A percentile compares a stretch with the other conserved stretches of the same genome.
Conservation (phyloP, 2,113 vertebrate genomes). For the Tenrec ecaudatus region DNA sequence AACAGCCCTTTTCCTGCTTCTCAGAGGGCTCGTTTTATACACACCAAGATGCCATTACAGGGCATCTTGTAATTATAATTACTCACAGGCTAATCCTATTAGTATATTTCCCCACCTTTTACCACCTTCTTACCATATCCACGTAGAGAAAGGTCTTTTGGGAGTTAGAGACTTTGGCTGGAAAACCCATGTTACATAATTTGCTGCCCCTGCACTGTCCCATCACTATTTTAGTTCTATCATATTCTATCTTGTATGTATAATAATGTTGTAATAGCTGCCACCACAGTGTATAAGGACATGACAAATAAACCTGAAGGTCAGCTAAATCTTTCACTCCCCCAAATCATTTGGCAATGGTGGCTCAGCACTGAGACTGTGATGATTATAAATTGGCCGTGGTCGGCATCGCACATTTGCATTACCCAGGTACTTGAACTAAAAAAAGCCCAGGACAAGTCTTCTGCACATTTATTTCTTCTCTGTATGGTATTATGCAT, state of each 20-base stretch:
- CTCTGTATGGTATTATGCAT: constrained; percentile 23
- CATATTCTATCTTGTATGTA: constrained; percentile 3
- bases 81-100: no score
- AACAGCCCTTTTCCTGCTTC: no score
- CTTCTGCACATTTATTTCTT: constrained; percentile 20
- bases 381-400: constrained; percentile 44
- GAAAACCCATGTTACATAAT: no score
- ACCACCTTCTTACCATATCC: no score
- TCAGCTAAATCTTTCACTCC: constrained; percentile 14
- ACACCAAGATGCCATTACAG: no score
- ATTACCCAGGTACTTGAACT: background rate
- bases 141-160: no score
- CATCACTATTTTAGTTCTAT: constrained; percentile 34
- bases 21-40: no score
- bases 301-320: constrained; percentile 36
- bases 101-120: no score
- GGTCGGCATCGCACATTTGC: constrained; percentile 41
- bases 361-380: constrained; percentile 1
- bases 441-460: background rate
- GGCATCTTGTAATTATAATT: no score
- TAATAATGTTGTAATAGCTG: background rate
- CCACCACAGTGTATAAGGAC: background rate
- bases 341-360: background rate
- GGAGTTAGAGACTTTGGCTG: no score
- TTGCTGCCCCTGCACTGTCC: background rate